Evolutionary conservation across 2,888 invertebrate genomes (phyloP).

Genomic region (Drosophila borealis): DNA sequence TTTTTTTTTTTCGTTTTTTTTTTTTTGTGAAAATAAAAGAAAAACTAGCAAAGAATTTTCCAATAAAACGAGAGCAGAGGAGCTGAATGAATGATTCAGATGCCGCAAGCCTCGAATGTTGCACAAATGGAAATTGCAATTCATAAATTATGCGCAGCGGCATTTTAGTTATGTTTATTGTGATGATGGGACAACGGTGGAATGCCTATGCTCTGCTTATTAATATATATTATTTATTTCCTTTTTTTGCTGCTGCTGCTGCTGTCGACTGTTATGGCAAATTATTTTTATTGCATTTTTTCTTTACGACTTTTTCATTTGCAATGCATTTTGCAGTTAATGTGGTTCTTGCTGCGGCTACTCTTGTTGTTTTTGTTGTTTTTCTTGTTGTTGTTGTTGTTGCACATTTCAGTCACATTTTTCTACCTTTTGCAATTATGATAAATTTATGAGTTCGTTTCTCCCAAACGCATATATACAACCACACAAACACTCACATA

Average conservation of each 20-base stretch:
- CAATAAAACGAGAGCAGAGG: constrained; percentile 32
- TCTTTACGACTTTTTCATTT: constrained; percentile 60
- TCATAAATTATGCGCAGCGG: constrained; percentile 42
- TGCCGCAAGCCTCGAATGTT: constrained; percentile 2
- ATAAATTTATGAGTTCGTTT: constrained; percentile 81
- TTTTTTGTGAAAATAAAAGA: constrained; percentile 7
- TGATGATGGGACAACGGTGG: constrained; percentile 39
- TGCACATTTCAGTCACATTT: constrained; percentile 74
- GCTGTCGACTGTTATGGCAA: constrained; percentile 45
- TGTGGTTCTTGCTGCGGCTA: neutral
- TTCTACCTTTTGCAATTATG: constrained; percentile 77
- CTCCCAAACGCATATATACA: constrained; percentile 58
- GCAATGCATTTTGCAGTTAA: constrained; percentile 41
- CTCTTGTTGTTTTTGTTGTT: constrained; percentile 6
- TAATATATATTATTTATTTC: neutral
- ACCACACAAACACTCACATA: constrained; percentile 19
- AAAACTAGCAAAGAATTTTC: constrained; percentile 52
- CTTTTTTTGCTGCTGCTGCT: constrained; percentile 9
- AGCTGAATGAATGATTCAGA: constrained; percentile 29
- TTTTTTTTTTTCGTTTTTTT: constrained; percentile 18
- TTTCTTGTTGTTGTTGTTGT: constrained; percentile 34
- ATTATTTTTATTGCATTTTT: constrained; percentile 77
- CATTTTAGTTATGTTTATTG: constrained; percentile 42
- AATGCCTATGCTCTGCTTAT: constrained; percentile 8
- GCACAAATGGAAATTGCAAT: constrained; percentile 41